Conservation (phyloP, 1,140 invertebrate species). For the Zaprionus ghesquierei region DNA sequence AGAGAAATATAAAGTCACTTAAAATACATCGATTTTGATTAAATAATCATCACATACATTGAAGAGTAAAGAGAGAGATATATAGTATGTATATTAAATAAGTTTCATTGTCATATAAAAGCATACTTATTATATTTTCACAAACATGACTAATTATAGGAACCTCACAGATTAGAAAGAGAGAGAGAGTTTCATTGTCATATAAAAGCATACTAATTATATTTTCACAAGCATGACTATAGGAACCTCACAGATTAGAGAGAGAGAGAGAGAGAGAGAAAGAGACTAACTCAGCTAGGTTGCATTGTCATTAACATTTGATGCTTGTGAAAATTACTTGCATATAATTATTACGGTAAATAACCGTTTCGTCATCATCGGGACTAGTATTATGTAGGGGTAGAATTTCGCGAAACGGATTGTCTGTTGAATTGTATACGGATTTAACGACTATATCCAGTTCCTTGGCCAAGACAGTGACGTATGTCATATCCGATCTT, state of each 20-base stretch:
- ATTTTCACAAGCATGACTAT: not conserved
- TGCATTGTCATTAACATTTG: not conserved
- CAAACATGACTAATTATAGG: too few relatives aligned
- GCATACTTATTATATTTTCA: too few relatives aligned
- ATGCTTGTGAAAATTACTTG: conserved; percentile 37
- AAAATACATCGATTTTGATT: too few relatives aligned
- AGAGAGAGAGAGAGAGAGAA: not conserved
- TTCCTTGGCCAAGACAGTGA: conserved; percentile 11
- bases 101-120: too few relatives aligned
- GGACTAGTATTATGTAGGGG: conserved; percentile 33
- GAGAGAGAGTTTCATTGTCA: too few relatives aligned
- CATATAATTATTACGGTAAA: conserved; percentile 56
- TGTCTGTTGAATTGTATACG: conserved; percentile 22
- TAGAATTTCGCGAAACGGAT: conserved; percentile 58
- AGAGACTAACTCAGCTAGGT: not conserved
- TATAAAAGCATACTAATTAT: too few relatives aligned
- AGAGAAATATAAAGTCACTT: not conserved
- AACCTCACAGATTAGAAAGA: too few relatives aligned
- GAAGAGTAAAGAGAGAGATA: not conserved
- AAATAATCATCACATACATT: too few relatives aligned
- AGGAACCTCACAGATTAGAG: not conserved
- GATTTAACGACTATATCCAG: conserved; percentile 7
- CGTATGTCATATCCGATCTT: conserved; percentile 19
- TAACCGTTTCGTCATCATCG: conserved; percentile 30
- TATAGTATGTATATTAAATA: not conserved